Evolutionary conservation across 2,797 vertebrate genomes (phyloP), one percentile per base, ranked within the genome.

Genomic region (Acipenser ruthenus): DNA sequence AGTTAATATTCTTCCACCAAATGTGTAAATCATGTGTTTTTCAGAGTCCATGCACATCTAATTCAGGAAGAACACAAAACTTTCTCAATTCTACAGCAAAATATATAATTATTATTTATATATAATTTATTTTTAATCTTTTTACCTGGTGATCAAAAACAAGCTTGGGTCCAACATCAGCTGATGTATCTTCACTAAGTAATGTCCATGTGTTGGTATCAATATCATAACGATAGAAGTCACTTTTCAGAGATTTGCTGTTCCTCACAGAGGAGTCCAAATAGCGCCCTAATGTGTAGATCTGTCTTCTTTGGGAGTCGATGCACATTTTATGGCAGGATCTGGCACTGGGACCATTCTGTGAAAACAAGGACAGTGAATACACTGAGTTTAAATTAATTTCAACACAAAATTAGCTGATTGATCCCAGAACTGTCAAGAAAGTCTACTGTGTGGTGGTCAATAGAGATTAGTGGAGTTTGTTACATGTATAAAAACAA

Each of bases 11-110:
- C 97, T 89, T 4, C 97, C 96, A 0, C 96, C 96, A 6, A 99
- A 99, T 0, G 96, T 99, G 80, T 99, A 99, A 79, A 99, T 98
- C 96, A 98, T 99, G 79, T 99, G 97, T 74, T 97, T 97, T 79
- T 99, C 96, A 0, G 96, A 97, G 87, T 99, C 96, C 97, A 98
- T 99, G 73, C 96, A 99, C 97, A 99, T 99, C 97, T 99, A 78
- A 65, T 75, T 47, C 64, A 75, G 51, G 6, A 18, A 69, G 15
- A 67, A 68, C 76, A 51, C 74, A 61, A 10, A 55, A n/a, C 1
- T 1, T 5, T 37, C 37, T 37, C 37, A 37, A 37, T 37, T 37
- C 37, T 37, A 37, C 5, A 37, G 37, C 37, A 37, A 37, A 37
- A 37, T 37, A 37, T 37, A 37, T 37, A 37, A 37, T 4, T 18